These are phyloP conservation scores for Branchellion lobata DNA, from an alignment of 2,888 invertebrate species.

Conservation along the genomic window DNA sequence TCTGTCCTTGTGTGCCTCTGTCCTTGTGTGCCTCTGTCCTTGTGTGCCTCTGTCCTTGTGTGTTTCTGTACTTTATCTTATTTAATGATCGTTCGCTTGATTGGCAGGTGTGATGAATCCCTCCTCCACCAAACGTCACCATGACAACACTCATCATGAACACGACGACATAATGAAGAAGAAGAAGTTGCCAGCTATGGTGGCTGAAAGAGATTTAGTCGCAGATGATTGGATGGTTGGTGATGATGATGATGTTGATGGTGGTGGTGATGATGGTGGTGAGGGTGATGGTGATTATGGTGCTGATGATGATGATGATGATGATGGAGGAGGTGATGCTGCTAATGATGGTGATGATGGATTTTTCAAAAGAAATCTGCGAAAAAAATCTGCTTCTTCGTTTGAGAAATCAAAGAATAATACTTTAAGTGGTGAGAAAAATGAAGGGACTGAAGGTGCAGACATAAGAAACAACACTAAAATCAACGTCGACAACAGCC, in stretches of 20 bases:
- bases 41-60: too few relatives aligned
- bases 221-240: background rate
- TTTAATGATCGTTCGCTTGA: too few relatives aligned
- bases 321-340: background rate
- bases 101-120: conserved; percentile 1
- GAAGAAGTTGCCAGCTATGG: conserved; percentile 4
- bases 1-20: too few relatives aligned
- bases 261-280: background rate
- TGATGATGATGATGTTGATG: conserved; percentile 11
- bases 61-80: too few relatives aligned
- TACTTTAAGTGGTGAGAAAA: too few relatives aligned
- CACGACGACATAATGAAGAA: background rate
- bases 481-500: too few relatives aligned
- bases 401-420: too few relatives aligned
- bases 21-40: too few relatives aligned
- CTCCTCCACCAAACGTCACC: background rate
- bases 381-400: background rate
- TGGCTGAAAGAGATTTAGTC: conserved; percentile 8
- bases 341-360: background rate
- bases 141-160: background rate
- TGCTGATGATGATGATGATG: background rate
- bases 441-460: too few relatives aligned
- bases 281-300: background rate
- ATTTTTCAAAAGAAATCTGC: too few relatives aligned
- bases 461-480: too few relatives aligned